A percentile compares a stretch with the other conserved stretches of the same genome.
Evolutionary conservation across 2,113 vertebrate genomes (phyloP).

Genomic region (Pyxicephalus adspersus): DNA sequence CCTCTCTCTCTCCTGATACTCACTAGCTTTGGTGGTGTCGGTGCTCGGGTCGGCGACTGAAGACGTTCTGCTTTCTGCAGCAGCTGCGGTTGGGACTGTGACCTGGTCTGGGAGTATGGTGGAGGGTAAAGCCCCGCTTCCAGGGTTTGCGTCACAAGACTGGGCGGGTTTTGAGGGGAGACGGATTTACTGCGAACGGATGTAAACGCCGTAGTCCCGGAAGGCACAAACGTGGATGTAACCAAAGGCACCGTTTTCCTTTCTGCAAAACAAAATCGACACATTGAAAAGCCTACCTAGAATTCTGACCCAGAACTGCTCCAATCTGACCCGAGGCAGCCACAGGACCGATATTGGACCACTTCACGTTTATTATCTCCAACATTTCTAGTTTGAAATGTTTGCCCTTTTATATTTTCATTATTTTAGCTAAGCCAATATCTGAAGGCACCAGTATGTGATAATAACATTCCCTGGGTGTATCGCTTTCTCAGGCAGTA

Average conservation of each 20-base stretch:
- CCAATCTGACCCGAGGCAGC: not conserved
- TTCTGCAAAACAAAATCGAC: conserved; percentile 71
- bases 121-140: conserved; percentile 80
- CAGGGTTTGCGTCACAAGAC: conserved; percentile 73
- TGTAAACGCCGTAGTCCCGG: conserved; percentile 74
- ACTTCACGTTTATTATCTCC: not conserved
- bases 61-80: conserved; percentile 72
- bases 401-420: no score
- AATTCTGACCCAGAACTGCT: not conserved
- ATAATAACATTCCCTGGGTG: no score
- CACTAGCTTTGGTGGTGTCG: conserved; percentile 76
- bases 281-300: no score
- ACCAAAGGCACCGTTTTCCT: conserved; percentile 95
- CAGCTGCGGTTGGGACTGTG: conserved; percentile 72
- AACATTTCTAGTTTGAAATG: no score
- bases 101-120: conserved; percentile 75
- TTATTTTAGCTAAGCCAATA: not conserved
- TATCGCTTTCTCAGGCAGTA: no score
- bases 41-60: conserved; percentile 71
- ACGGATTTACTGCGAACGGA: conserved; percentile 75
- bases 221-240: conserved; percentile 90
- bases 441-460: not conserved
- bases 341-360: not conserved
- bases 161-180: conserved; percentile 74
- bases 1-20: conserved; percentile 62